A percentile compares a stretch with the other conserved stretches of the same genome.
phyloP scores from a whole-genome alignment of 2,888 invertebrate genomes.

The Isoperla grammatica region DNA sequence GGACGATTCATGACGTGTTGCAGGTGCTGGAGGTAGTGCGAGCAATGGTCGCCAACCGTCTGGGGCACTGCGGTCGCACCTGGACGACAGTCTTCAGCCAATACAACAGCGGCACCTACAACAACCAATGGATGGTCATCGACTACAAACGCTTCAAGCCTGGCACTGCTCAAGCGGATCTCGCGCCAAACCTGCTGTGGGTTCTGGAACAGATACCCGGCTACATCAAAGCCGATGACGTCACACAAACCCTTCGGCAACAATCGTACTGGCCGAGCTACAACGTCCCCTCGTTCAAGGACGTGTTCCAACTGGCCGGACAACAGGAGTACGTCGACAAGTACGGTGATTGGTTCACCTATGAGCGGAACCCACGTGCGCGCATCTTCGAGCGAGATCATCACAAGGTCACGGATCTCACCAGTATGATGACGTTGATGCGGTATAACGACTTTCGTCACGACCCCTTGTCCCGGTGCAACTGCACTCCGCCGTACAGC shows the following conservation, averaged over 20 bases:
- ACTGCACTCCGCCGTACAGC: conserved; percentile 63
- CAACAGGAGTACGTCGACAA: conserved; percentile 44
- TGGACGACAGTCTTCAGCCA: conserved; percentile 55
- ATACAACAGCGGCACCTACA: conserved; percentile 68
- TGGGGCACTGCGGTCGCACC: conserved; percentile 52
- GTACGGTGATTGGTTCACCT: conserved; percentile 56
- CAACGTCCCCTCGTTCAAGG: conserved; percentile 50
- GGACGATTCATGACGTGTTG: too few species aligned
- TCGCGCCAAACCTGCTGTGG: conserved; percentile 47
- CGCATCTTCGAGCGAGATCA: conserved; percentile 57
- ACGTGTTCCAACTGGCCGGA: background rate
- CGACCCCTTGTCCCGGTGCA: conserved; percentile 61
- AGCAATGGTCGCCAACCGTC: conserved; percentile 59
- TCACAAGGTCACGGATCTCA: conserved; percentile 49
- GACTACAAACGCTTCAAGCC: conserved; percentile 61
- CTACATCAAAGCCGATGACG: conserved; percentile 40
- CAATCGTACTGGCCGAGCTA: conserved; percentile 64
- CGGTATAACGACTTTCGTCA: conserved; percentile 65
- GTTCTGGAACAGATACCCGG: conserved; percentile 59
- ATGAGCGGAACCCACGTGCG: conserved; percentile 58
- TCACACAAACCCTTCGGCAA: conserved; percentile 42
- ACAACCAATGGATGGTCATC: conserved; percentile 67
- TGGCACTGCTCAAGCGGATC: conserved; percentile 29
- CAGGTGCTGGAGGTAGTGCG: conserved; percentile 54
- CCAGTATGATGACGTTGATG: conserved; percentile 54